Conservation (phyloP, 1,140 invertebrate species). For the Lithobius niger region DNA sequence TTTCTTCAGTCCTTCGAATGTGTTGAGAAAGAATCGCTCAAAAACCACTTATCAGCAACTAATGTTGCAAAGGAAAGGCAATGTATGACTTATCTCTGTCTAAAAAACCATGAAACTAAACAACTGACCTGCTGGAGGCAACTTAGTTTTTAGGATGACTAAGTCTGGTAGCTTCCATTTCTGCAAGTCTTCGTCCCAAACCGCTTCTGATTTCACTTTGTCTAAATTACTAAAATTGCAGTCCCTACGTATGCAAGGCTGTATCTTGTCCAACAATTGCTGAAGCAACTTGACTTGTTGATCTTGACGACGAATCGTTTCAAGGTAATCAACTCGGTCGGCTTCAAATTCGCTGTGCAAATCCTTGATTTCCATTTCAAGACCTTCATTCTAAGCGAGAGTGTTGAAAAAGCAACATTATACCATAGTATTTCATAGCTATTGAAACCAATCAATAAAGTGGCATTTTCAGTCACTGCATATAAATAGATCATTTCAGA, state of each 20-base stretch:
- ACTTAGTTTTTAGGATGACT: slow-evolving; percentile 43
- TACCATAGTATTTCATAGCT: neutral
- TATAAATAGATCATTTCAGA: too few species aligned
- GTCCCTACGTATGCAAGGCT: slow-evolving; percentile 54
- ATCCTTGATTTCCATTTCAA: slow-evolving; percentile 61
- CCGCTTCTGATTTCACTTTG: slow-evolving; percentile 48
- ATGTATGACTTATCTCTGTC: too few species aligned
- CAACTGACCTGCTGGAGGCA: slow-evolving; percentile 45
- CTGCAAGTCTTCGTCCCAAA: slow-evolving; percentile 62
- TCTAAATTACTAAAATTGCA: slow-evolving; percentile 60
- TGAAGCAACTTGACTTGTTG: slow-evolving; percentile 52
- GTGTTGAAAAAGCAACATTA: too few species aligned
- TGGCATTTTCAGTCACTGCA: neutral
- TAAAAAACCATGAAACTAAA: too few species aligned
- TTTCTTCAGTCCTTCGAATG: too few species aligned
- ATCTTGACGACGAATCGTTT: slow-evolving; percentile 65
- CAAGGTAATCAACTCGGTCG: slow-evolving; percentile 68
- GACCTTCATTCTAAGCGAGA: slow-evolving; percentile 40
- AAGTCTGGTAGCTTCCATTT: slow-evolving; percentile 58
- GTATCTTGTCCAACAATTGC: slow-evolving; percentile 53
- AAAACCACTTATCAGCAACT: too few species aligned
- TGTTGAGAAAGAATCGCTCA: too few species aligned
- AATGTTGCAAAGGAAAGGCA: too few species aligned
- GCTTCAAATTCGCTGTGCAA: slow-evolving; percentile 71
- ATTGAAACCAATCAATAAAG: neutral